Evolutionary conservation across 2,888 invertebrate species (phyloP), one percentile per base, ranked within the genome.

Genomic region (Meteorus cinctellus): DNA sequence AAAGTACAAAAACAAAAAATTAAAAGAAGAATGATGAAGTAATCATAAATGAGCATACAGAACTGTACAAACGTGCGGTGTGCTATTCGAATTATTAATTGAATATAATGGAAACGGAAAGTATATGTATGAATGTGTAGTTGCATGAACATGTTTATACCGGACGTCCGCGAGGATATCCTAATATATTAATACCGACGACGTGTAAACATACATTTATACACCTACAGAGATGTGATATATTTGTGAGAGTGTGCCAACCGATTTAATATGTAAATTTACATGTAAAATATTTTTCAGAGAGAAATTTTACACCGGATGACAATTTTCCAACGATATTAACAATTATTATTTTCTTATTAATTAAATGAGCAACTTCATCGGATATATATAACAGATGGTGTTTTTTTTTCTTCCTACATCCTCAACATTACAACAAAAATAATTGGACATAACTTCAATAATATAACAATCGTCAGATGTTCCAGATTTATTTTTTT

Each of bases 21-120:
- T 10, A 24, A 24, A 14, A 24, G 16, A 27, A 10, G n/a, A 48
- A 29, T 36, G 59, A 65, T 59, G 34, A 60, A 67, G 34, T 45
- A 62, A 45, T 16, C 29, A 62, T 41, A 74, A 75, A 31, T 16
- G 27, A 70, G 24, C 1, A 59, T 24, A 31, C 10, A 27, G 72
- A 62, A 62, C 77, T 78, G 70, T 72, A 72, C 62, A 65, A 34
- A 74, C 76, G 72, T 79, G 78, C 73, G 73, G 73, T 67, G 72
- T 65, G 55, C 60, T 73, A 59, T 79, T 77, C 75, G 81, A 82
- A 83, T 84, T 81, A 83, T 82, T 83, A 84, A 84, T 84, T 82
- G 81, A 73, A 78, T 76, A 77, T 65, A 72, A 75, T 75, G 76
- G 51, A 78, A 80, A 79, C 80, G 79, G 80, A 82, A 75, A 70